A percentile compares a stretch with the other conserved stretches of the same genome.
phyloP scores from a whole-genome alignment of 2,888 invertebrate species.

The Drosophila neotestacea region DNA sequence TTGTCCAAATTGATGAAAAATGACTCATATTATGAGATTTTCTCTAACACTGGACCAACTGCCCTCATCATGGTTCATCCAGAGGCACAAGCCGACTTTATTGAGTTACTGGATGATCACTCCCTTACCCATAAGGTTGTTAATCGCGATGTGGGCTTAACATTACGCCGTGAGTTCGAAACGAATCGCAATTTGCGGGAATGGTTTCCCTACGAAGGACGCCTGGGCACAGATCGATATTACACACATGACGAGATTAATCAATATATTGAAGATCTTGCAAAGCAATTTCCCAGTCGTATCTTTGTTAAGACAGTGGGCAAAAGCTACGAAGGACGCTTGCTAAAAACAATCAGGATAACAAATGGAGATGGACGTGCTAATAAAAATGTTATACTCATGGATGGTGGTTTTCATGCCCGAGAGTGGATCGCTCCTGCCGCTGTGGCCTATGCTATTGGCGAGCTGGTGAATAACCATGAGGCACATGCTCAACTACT shows the following conservation, averaged over 20 bases:
- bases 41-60: slow-evolving; percentile 24
- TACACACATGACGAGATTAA: slow-evolving; percentile 85
- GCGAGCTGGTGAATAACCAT: slow-evolving; percentile 86
- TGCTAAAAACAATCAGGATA: slow-evolving; percentile 87
- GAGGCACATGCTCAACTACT: slow-evolving; percentile 85
- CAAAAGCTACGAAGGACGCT: slow-evolving; percentile 87
- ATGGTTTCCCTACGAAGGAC: slow-evolving; percentile 50
- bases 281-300: slow-evolving; percentile 85
- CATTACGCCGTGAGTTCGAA: slow-evolving; percentile 47
- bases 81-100: slow-evolving; percentile 60
- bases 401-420: slow-evolving; percentile 88
- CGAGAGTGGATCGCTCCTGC: slow-evolving; percentile 89
- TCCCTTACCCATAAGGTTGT: slow-evolving; percentile 48
- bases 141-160: slow-evolving; percentile 62
- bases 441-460: slow-evolving; percentile 87
- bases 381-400: slow-evolving; percentile 85
- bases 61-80: slow-evolving; percentile 73
- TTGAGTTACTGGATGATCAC: slow-evolving; percentile 41
- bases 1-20: slow-evolving; percentile 53
- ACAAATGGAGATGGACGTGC: slow-evolving; percentile 85
- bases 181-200: slow-evolving; percentile 43
- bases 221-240: slow-evolving; percentile 67
- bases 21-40: slow-evolving; percentile 62
- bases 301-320: slow-evolving; percentile 87
- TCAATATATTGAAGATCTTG: slow-evolving; percentile 85